Percentiles rank a stretch among this genome's conserved stretches.
These are phyloP conservation scores for Botia almorhae DNA, from an alignment of 2,797 vertebrate genomes.

Conservation along the genomic window DNA sequence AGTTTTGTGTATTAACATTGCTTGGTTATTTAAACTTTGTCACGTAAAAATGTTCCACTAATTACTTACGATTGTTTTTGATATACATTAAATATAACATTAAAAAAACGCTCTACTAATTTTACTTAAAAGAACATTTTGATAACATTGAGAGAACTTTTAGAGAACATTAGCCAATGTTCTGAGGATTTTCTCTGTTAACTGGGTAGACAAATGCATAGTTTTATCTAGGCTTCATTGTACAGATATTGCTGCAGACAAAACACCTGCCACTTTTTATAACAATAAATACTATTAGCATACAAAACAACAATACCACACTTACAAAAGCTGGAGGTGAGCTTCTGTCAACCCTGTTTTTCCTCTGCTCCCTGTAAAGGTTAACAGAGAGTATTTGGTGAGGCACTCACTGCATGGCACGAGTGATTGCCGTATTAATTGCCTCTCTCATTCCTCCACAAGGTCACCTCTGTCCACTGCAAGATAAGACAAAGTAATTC, in stretches of 20 bases:
- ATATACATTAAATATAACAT: no score
- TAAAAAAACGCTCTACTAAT: no score
- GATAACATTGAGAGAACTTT: no score
- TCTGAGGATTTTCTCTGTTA: no score
- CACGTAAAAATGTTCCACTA: no score
- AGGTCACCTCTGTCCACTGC: conserved; percentile 75
- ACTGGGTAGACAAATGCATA: no score
- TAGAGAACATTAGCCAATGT: no score
- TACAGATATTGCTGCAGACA: neutral
- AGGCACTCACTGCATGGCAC: conserved; percentile 78
- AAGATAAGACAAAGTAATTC: conserved; percentile 67
- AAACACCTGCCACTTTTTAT: neutral
- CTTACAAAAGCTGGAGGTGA: conserved; percentile 15
- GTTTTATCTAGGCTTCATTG: neutral
- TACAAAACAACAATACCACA: neutral
- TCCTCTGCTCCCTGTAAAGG: conserved; percentile 70
- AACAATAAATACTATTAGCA: neutral
- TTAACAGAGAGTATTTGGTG: conserved; percentile 77
- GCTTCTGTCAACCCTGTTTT: conserved; percentile 39
- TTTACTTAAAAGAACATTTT: no score
- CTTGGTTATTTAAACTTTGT: no score
- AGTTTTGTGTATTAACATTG: no score
- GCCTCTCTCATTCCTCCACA: conserved; percentile 77
- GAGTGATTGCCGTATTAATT: conserved; percentile 86
- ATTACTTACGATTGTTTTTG: no score